Evolutionary conservation across 2,113 vertebrate species (phyloP).

Genomic region (Martes martes): DNA sequence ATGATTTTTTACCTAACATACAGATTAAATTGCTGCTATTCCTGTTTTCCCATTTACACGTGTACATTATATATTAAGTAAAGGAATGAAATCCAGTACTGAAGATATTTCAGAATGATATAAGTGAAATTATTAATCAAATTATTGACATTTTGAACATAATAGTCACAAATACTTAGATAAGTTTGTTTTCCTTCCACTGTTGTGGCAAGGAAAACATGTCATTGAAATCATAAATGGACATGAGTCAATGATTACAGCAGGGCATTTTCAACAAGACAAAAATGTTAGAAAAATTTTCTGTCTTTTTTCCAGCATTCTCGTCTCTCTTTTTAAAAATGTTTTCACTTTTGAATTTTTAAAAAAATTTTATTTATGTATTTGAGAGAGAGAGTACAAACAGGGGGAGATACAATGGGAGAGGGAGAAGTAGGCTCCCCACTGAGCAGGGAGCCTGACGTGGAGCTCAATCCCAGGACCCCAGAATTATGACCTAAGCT

Average conservation of each 20-base stretch:
- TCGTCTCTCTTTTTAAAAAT: neutral
- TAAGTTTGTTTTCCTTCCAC: neutral
- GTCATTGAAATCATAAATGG: neutral
- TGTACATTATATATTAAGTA: neutral
- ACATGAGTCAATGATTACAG: neutral
- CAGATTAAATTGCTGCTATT: neutral
- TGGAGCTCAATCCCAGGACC: no score
- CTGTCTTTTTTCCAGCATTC: neutral
- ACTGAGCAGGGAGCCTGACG: no score
- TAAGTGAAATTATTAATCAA: neutral
- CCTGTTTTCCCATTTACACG: neutral
- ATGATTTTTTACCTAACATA: neutral
- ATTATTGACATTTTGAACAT: neutral
- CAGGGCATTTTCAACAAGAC: neutral
- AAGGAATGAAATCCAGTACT: neutral
- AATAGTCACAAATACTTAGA: neutral
- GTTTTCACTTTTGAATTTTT: no score
- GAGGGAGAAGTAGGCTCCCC: no score
- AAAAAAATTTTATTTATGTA: no score
- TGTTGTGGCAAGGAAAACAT: neutral
- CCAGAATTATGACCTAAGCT: no score
- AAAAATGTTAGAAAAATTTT: neutral
- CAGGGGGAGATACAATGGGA: no score
- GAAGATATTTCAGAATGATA: neutral
- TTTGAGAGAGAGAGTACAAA: no score